Conservation (phyloP, 2,888 invertebrate species). For the Agapostemon virescens region DNA sequence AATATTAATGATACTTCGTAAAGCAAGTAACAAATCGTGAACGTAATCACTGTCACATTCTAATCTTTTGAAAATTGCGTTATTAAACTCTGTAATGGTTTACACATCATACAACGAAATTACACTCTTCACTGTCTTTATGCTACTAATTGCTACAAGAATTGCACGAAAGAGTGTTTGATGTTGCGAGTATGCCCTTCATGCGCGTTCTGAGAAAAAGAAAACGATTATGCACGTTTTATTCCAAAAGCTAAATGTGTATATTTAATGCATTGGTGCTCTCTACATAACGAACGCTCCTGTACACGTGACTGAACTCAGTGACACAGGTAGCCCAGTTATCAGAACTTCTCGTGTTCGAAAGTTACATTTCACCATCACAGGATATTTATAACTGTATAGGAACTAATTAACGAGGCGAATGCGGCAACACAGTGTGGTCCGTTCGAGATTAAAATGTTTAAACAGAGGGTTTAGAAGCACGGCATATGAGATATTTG, state of each 20-base stretch:
- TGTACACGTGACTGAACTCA: not conserved
- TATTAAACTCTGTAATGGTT: not conserved
- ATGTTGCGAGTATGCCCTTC: not conserved
- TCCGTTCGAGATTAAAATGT: conserved; percentile 13
- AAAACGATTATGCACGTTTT: not conserved
- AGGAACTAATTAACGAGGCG: conserved; percentile 31
- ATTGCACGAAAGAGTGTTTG: not conserved
- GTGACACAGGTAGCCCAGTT: not conserved
- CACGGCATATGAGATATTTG: not conserved
- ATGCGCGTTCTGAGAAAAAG: not conserved
- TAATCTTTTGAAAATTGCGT: not conserved
- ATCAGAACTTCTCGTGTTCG: conserved; percentile 4
- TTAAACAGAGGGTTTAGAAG: conserved; percentile 6
- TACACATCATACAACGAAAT: not conserved
- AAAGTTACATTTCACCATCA: not conserved
- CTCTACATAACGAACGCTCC: not conserved
- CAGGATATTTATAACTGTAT: conserved; percentile 33
- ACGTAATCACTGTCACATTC: not conserved
- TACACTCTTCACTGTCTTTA: not conserved
- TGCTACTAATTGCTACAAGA: not conserved
- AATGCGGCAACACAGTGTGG: not conserved
- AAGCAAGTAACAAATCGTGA: not conserved
- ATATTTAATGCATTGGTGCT: not conserved
- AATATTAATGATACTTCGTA: not conserved
- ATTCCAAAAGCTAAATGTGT: not conserved